Evolutionary conservation across 2,797 vertebrate species (phyloP).

Genomic region (Helarctos malayanus): DNA sequence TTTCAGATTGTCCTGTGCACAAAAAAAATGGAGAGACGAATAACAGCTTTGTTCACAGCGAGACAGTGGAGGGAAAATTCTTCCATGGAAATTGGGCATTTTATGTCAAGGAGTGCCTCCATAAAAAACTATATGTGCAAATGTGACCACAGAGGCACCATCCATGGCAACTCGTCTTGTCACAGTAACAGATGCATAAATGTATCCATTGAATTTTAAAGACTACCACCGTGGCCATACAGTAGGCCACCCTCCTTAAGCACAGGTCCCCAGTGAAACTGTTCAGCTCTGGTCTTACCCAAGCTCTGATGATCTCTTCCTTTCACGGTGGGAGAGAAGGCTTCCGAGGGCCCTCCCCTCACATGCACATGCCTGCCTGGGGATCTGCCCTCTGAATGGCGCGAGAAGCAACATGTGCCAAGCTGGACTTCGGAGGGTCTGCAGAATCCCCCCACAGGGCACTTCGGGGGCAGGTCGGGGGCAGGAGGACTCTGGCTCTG

Average conservation of each 20-base stretch:
- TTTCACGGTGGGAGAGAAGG: not conserved
- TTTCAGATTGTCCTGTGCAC: not conserved
- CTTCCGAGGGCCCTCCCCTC: not conserved
- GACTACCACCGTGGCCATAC: not conserved
- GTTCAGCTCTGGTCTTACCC: not conserved
- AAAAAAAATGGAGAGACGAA: not conserved
- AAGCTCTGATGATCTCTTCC: not conserved
- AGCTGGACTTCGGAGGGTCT: not conserved
- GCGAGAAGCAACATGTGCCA: not conserved
- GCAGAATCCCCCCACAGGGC: not conserved
- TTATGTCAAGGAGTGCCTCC: not conserved
- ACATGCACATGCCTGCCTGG: not conserved
- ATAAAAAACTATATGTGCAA: not conserved
- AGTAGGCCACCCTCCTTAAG: not conserved
- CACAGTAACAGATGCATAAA: not conserved
- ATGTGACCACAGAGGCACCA: not conserved
- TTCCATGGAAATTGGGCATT: not conserved
- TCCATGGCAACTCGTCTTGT: not conserved
- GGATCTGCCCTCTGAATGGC: not conserved
- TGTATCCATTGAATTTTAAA: not conserved
- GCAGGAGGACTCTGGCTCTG: not conserved
- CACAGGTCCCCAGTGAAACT: accelerated
- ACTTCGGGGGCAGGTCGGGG: not conserved
- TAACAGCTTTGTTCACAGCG: not conserved
- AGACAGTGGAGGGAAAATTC: not conserved